Percentiles rank a stretch among this genome's conserved stretches.
Conservation (phyloP, 2,797 vertebrate species). For the Lerista edwardsae region DNA sequence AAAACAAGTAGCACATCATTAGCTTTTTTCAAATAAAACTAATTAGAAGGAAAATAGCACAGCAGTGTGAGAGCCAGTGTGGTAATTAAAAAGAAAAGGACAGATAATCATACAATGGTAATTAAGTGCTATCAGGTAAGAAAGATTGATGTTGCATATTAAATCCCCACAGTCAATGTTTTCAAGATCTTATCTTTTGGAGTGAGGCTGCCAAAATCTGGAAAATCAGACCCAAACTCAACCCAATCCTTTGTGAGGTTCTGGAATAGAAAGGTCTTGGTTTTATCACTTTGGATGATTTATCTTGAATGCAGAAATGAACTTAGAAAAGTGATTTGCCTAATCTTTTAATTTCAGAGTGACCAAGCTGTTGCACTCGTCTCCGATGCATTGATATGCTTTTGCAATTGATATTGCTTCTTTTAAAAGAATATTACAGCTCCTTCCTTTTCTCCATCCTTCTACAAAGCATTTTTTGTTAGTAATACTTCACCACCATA, state of each 20-base stretch:
- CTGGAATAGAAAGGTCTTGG: background rate
- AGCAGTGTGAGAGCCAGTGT: constrained; percentile 20
- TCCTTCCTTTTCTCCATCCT: background rate
- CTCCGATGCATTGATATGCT: background rate
- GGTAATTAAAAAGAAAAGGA: constrained; percentile 54
- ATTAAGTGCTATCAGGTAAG: constrained; percentile 27
- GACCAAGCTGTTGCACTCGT: background rate
- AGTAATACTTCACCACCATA: background rate
- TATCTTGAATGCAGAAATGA: background rate
- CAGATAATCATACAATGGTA: constrained; percentile 31
- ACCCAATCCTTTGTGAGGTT: background rate
- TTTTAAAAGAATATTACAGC: background rate
- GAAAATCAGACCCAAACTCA: background rate
- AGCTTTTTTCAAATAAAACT: constrained; percentile 59
- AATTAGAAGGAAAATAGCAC: constrained; percentile 61
- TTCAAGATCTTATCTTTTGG: constrained; percentile 6
- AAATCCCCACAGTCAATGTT: background rate
- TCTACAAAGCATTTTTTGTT: background rate
- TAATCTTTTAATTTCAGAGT: background rate
- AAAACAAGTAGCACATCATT: constrained; percentile 52
- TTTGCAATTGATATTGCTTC: background rate
- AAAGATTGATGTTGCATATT: constrained; percentile 5
- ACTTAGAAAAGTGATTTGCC: background rate
- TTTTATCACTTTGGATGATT: background rate
- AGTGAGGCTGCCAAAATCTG: background rate